Evolutionary conservation across 2,113 vertebrate species (phyloP).

Genomic region (Alethe diademata): DNA sequence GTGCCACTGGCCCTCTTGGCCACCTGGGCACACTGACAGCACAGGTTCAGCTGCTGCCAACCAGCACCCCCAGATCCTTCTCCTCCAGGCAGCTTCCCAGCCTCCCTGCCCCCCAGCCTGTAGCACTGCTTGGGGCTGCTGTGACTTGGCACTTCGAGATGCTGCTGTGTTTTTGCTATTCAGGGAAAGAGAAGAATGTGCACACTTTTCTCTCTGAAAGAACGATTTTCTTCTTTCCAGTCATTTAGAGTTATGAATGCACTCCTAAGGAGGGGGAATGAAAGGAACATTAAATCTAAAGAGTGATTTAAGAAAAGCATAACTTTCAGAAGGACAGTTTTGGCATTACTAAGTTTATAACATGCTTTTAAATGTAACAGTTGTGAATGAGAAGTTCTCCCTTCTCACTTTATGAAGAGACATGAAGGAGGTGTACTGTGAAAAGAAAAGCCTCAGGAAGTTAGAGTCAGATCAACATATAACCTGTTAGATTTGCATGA

Average conservation of each 20-base stretch:
- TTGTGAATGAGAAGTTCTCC: neutral
- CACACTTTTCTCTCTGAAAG: neutral
- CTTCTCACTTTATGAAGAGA: neutral
- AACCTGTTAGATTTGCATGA: neutral
- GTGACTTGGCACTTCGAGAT: neutral
- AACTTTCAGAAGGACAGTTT: neutral
- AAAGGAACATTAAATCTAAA: neutral
- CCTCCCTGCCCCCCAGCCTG: neutral
- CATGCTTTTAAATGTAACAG: neutral
- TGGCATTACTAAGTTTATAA: neutral
- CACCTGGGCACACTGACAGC: neutral
- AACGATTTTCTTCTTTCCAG: neutral
- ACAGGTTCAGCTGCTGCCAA: neutral
- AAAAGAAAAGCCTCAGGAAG: neutral
- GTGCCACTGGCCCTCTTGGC: accelerated
- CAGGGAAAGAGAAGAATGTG: neutral
- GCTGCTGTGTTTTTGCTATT: neutral
- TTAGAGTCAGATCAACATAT: neutral
- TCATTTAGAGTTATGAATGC: neutral
- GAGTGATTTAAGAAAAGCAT: neutral
- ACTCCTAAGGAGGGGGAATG: neutral
- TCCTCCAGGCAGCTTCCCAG: neutral
- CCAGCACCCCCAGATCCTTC: neutral
- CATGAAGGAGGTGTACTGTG: neutral
- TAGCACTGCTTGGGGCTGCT: neutral